Base-by-base conservation (phyloP, 2,888 invertebrate genomes). In the Drosophila mimetica region DNA sequence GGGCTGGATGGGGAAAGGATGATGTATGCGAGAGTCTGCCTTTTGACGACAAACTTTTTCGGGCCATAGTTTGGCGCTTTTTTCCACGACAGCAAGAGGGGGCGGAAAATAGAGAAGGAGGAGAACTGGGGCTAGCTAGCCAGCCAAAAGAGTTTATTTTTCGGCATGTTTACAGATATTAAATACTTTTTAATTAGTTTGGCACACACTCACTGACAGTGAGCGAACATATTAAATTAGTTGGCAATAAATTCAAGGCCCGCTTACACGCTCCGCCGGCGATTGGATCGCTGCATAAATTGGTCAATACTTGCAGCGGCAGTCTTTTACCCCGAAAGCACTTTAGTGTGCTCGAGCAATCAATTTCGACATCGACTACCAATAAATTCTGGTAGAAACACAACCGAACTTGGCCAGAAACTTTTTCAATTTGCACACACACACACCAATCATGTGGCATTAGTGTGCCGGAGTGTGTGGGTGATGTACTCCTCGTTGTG, bases 131-230 rank as follows among this genome's bases (percentile, higher is more conserved):
- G 65, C 39, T 48, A 39, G 65, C 39, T 48, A 39, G 36, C 25
- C 32, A 22, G 34, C 16, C 25, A 36, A 53, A 71, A 41, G 55
- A 77, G 71, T 81, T 72, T 77, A 71, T 81, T 83, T 71, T 71
- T 65, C 67, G 71, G 50, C 77, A 77, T 86, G 87, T 86, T 86
- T 86, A 76, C 87, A 75, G 71, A 82, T 86, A 84, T 84, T 84
- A 86, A 84, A 86, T 77, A 84, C 74, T 86, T 84, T 86, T 79
- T 84, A 84, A 84, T 86, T 84, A 84, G 83, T 84, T 86, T 84
- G 67, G 74, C 85, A 86, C 69, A 74, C 85, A 76, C 66, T 69
- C 30, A n/a, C 51, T 37, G 57, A 64, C 81, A 73, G 57, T 61
- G 34, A 73, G 60, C 50, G 52, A 67, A 83, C 74, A 70, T 74